phyloP scores from a whole-genome alignment of 2,888 invertebrate genomes.

The Pharmacophagus antenor region DNA sequence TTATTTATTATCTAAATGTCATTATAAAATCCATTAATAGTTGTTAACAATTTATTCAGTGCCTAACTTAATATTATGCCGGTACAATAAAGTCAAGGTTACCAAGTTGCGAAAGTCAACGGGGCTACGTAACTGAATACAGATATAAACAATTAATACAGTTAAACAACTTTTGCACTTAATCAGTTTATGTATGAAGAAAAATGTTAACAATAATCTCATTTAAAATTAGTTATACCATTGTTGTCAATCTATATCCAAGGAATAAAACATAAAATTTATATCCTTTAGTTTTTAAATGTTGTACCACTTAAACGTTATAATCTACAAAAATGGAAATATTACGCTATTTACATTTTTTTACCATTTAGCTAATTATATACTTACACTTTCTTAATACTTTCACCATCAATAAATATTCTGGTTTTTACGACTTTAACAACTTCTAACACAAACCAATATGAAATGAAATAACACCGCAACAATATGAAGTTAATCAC shows the following conservation, averaged over 20 bases:
- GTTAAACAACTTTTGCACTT: neutral
- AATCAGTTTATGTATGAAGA: neutral
- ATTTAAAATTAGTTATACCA: neutral
- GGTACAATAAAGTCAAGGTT: conserved; percentile 1
- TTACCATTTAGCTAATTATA: neutral
- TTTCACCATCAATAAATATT: conserved; percentile 12
- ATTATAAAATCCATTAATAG: neutral
- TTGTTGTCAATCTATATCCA: neutral
- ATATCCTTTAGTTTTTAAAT: neutral
- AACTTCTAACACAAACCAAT: neutral
- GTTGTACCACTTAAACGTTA: neutral
- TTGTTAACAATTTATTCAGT: neutral
- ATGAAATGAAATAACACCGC: neutral
- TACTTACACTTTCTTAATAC: conserved; percentile 12
- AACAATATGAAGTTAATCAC: neutral
- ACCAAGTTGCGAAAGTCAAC: neutral
- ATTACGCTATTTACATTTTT: neutral
- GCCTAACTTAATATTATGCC: neutral
- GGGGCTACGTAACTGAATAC: neutral
- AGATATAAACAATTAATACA: conserved; percentile 1
- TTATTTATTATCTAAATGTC: neutral
- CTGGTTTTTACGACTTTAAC: neutral
- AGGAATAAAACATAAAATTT: neutral
- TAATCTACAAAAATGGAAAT: neutral
- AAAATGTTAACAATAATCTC: neutral